Percentiles rank a stretch among this genome's conserved stretches.
Evolutionary conservation across 2,113 vertebrate species (phyloP).

Genomic region (Agelaius phoeniceus): DNA sequence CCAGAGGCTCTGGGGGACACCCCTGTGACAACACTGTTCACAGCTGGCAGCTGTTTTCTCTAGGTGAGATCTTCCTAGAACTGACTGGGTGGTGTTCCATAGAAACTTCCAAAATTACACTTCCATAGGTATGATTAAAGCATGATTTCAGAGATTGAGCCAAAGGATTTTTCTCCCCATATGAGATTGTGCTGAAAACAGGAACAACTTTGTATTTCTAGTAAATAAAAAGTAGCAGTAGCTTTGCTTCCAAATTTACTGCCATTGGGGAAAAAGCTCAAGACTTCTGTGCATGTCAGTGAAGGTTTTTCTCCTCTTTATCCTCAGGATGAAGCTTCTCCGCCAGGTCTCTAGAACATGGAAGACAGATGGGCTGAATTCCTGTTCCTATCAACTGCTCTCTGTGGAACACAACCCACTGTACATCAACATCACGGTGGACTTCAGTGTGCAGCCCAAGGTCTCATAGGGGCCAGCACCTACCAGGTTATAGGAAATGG

Average conservation of each 20-base stretch:
- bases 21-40: not conserved
- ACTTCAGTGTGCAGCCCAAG: slow-evolving; percentile 71
- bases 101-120: not conserved
- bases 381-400: slow-evolving; percentile 85
- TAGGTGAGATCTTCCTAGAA: not conserved
- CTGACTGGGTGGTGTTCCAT: not conserved
- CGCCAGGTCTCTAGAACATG: slow-evolving; percentile 79
- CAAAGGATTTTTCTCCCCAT: not conserved
- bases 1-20: not conserved
- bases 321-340: slow-evolving; percentile 87
- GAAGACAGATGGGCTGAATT: slow-evolving; percentile 89
- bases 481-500: not conserved
- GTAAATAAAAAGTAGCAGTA: not conserved
- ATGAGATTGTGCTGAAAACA: not conserved
- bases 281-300: not conserved
- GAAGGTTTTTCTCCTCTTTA: not conserved
- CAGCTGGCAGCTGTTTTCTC: not conserved
- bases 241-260: not conserved
- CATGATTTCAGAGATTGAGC: not conserved
- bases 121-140: not conserved
- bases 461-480: not conserved
- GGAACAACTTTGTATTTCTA: not conserved
- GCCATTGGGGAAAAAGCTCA: not conserved
- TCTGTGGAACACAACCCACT: slow-evolving; percentile 82
- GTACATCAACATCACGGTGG: slow-evolving; percentile 90